phyloP scores from a whole-genome alignment of 2,888 invertebrate genomes.

The Pseudococcus jackbeardsleyi region DNA sequence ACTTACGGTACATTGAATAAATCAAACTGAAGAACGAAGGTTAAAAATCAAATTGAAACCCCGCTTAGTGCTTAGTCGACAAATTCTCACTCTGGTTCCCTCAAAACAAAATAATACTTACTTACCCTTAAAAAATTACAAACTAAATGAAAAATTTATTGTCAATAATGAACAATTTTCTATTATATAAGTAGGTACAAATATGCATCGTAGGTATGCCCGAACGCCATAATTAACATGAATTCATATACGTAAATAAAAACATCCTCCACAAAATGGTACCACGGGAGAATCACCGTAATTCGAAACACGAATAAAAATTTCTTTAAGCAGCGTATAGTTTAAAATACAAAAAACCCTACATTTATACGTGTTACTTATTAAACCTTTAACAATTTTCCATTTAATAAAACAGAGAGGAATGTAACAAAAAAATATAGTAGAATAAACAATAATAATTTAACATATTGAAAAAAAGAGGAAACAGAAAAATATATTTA shows the following conservation, averaged over 20 bases:
- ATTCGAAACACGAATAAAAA: neutral
- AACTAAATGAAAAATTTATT: conserved; percentile 53
- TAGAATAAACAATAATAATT: neutral
- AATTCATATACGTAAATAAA: neutral
- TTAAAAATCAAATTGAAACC: too few relatives aligned
- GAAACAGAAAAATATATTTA: neutral
- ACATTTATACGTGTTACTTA: conserved; percentile 6
- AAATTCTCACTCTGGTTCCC: too few relatives aligned
- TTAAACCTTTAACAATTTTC: conserved; percentile 41
- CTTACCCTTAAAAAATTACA: neutral
- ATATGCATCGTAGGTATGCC: neutral
- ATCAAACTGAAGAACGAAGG: too few relatives aligned
- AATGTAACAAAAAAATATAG: conserved; percentile 23
- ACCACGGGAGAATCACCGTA: neutral
- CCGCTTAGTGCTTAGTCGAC: too few relatives aligned
- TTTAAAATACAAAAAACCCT: conserved; percentile 31
- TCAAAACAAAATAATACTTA: too few relatives aligned
- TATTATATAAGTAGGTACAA: conserved; percentile 42
- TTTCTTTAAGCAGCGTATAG: conserved; percentile 20
- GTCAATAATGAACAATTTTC: conserved; percentile 53
- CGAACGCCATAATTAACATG: conserved; percentile 32
- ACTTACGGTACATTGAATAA: too few relatives aligned
- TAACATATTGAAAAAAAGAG: conserved; percentile 31
- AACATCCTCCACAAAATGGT: neutral
- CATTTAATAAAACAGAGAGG: conserved; percentile 32